Evolutionary conservation across 2,797 vertebrate genomes (phyloP).

Genomic region (Molossus alvarezi): DNA sequence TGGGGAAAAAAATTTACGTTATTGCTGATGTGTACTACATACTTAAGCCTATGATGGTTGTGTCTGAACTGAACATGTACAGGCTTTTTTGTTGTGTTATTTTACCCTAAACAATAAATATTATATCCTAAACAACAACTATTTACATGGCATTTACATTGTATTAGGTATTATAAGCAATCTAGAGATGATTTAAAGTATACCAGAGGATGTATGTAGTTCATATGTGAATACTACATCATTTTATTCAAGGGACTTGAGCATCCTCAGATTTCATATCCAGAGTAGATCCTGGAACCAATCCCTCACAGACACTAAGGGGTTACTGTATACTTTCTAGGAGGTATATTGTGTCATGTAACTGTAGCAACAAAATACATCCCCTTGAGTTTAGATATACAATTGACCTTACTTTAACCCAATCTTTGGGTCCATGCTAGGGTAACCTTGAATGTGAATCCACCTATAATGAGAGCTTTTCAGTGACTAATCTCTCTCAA

Average conservation of each 20-base stretch:
- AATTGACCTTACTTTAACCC: constrained; percentile 3
- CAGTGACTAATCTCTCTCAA: constrained; percentile 27
- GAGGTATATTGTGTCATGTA: not conserved
- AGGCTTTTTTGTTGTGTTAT: not conserved
- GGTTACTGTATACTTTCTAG: not conserved
- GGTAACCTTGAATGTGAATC: not conserved
- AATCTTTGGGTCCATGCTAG: not conserved
- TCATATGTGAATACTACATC: not conserved
- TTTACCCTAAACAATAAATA: not conserved
- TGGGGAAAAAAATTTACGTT: not conserved
- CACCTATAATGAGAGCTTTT: not conserved
- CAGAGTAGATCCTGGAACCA: not conserved
- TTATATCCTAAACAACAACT: not conserved
- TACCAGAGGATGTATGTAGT: not conserved
- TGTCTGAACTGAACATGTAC: not conserved
- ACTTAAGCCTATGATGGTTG: not conserved
- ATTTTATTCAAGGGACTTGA: not conserved
- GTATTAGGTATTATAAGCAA: not conserved
- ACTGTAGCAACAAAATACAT: not conserved
- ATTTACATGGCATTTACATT: not conserved
- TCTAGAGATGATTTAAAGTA: not conserved
- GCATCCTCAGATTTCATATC: not conserved
- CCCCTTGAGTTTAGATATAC: not conserved
- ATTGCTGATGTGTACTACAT: not conserved
- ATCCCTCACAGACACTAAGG: not conserved